Evolutionary conservation across 2,888 invertebrate species (phyloP).

Genomic region (Andrena fulva): DNA sequence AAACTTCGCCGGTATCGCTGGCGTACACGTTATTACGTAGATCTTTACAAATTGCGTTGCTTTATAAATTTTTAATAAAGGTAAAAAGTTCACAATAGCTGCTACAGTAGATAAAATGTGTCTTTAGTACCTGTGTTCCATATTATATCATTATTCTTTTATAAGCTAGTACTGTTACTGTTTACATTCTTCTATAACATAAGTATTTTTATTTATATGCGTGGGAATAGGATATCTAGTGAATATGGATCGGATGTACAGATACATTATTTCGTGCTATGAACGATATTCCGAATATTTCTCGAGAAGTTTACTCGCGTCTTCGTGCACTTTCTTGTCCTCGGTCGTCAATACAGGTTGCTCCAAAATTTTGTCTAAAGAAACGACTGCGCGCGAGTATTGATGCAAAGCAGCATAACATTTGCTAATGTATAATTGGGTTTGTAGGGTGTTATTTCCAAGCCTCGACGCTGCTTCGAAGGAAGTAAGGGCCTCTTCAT

Average conservation of each 20-base stretch:
- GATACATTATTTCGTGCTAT: constrained; percentile 49
- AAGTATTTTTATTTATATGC: constrained; percentile 24
- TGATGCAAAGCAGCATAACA: constrained; percentile 86
- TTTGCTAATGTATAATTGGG: constrained; percentile 87
- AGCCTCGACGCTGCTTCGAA: constrained; percentile 86
- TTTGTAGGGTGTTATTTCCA: constrained; percentile 84
- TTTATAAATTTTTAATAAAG: constrained; percentile 30
- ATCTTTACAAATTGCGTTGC: constrained; percentile 14
- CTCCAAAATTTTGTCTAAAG: constrained; percentile 83
- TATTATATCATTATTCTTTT: constrained; percentile 33
- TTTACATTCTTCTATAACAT: constrained; percentile 32
- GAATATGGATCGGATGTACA: constrained; percentile 53
- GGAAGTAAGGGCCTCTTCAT: constrained; percentile 87
- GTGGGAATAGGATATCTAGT: constrained; percentile 48
- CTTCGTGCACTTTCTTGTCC: constrained; percentile 72
- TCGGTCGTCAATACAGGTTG: constrained; percentile 64
- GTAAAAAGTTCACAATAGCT: constrained; percentile 29
- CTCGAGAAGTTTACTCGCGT: constrained; percentile 75
- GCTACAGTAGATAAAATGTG: constrained; percentile 19
- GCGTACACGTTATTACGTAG: neutral
- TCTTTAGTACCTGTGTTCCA: constrained; percentile 40
- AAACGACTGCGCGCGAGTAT: constrained; percentile 85
- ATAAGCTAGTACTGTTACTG: constrained; percentile 25
- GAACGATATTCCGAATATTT: constrained; percentile 76
- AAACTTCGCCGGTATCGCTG: constrained; percentile 19